Evolutionary conservation across 1,140 invertebrate species (phyloP), one percentile per base, ranked within the genome.

Genomic region (Drosophila rhopaloa): DNA sequence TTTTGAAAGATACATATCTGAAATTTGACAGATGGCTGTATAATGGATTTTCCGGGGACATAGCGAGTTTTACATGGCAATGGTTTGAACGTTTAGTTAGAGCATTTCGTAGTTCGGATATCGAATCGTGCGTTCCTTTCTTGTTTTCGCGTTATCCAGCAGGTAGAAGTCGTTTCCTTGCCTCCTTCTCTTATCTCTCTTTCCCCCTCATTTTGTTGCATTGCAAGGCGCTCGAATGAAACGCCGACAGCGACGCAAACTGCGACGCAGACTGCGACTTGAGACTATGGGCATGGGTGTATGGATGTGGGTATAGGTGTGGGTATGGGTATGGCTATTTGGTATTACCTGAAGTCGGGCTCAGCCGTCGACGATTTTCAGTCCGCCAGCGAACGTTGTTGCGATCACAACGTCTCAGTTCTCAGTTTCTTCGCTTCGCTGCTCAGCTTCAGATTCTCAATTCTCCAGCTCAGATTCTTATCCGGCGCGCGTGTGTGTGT

Each of bases 341-440:
- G 55, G 71, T 72, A 47, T 83, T 79, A 74, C 76, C 81, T 83
- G 66, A 67, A 78, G 65, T 59, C 56, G 38, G 29, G 43, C 50
- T 48, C 57, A 11, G 57, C 24, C 51, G 53, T 48, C 47, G 46
- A 29, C 47, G 47, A 29, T 16, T 75, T 81, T 67, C 82, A 86
- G 82, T 86, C 65, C 57, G 65, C 75, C 72, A 65, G 65, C 79
- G 82, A 86, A 86, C 82, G 82, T 84, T 72, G 68, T 79, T 59
- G 77, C 73, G 82, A 86, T 76, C 74, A 66, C 74, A 80, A 73
- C 81, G 65, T 65, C 77, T 81, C 40, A 54, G 38, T 47, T 51
- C 29, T 62, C 50, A 10, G 67, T 38, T 29, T 16, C 8, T 35
- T 13, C 32, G 50, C 8, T 16, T 13, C 32, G 50, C 35, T 68